Evolutionary conservation across 2,888 invertebrate genomes (phyloP), one percentile per base, ranked within the genome.

Genomic region (Fissipunctia ypsillon): DNA sequence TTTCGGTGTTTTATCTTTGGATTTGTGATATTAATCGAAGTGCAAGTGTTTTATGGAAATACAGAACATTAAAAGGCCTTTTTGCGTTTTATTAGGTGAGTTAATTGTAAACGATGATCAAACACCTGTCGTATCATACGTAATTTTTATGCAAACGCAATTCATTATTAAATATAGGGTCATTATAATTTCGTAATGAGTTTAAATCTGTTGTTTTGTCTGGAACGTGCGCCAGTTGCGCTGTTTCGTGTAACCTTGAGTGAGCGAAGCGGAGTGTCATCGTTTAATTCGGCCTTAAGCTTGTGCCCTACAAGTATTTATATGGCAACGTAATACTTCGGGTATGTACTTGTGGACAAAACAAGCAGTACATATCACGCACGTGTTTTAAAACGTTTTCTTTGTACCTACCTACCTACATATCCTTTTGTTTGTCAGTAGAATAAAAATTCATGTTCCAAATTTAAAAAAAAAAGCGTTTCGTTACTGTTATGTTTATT

Each of bases 11-110:
- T 83, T 85, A 81, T 80, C 78, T 68, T 73, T 76, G 70, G 63
- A 76, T 81, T 83, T 84, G 83, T 88, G 83, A 81, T 88, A 86
- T 81, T 78, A 83, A 78, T 81, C 74, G 80, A 79, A 82, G 91
- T 90, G 90, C 81, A 86, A 87, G 92, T 94, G 92, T 91, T 94
- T 90, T 91, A 93, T 93, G 93, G 91, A 90, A 91, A 84, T 72
- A 85, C 80, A 86, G 70, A 73, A 69, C 59, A 73, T 81, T 16
- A 25, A 64, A 70, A 82, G 80, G 72, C 87, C 77, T 78, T 82
- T 75, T 87, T 87, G 84, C 87, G 81, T 90, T 90, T 89, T 81
- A 66, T 72, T 87, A 91, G 93, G 95, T 94, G 79, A 92, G 91
- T 92, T 89, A 87, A 81, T 86, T 75, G 70, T 48, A 65, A 73